phyloP scores from a whole-genome alignment of 2,797 vertebrate genomes.

The Petrocephalus schoutedeni region DNA sequence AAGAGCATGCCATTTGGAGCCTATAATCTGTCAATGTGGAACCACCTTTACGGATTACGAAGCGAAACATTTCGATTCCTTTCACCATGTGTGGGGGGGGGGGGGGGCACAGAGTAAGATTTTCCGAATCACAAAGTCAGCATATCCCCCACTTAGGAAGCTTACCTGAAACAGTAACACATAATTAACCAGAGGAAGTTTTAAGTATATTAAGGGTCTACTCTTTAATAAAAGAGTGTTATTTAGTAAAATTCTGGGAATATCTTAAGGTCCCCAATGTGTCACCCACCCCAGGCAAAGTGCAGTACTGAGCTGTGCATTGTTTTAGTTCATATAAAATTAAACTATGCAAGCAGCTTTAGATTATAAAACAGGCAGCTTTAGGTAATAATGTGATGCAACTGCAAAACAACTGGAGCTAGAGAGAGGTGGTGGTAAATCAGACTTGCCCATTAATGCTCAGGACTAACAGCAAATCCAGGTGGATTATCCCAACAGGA shows the following conservation, averaged over 20 bases:
- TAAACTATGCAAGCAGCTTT: conserved; percentile 1
- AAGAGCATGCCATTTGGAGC: background rate
- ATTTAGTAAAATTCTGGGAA: background rate
- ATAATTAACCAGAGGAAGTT: background rate
- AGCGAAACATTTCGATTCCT: background rate
- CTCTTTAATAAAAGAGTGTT: background rate
- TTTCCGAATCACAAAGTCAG: background rate
- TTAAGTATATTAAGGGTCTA: background rate
- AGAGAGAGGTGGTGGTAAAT: background rate
- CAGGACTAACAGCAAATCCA: background rate
- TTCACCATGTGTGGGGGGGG: background rate
- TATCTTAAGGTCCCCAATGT: background rate
- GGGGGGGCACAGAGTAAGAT: background rate
- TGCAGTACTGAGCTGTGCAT: background rate
- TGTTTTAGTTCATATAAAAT: conserved; percentile 5
- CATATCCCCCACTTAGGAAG: background rate
- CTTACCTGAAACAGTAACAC: background rate
- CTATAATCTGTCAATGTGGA: background rate
- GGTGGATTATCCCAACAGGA: conserved; percentile 1
- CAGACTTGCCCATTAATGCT: background rate
- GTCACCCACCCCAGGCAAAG: background rate
- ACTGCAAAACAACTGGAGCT: background rate
- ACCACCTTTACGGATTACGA: background rate
- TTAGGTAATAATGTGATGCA: background rate
- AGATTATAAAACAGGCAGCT: background rate